Base-by-base conservation (phyloP, 2,797 vertebrate species). In the Paramormyrops hopkinsi region DNA sequence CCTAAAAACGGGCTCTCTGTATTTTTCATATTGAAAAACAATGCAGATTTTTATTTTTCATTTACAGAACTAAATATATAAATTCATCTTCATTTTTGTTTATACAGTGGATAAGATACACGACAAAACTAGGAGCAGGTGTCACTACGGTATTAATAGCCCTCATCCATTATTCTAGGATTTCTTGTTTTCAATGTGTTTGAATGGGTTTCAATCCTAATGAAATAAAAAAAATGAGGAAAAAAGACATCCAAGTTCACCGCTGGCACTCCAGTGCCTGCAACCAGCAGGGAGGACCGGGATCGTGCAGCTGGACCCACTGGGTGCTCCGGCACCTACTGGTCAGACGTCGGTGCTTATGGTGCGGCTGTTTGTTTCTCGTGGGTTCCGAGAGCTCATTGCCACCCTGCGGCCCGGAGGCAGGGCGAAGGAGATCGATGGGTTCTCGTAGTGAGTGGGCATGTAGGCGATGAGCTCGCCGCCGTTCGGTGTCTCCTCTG, bases 321-420 rank as follows among this genome's bases (percentile, higher is more conserved):
- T 2, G 4, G 82, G 12, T 69, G 44, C 79, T 51, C 82, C 17
- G 4, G 53, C 1, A 17, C 4, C 88, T 90, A 33, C 73, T 76
- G 92, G 90, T 97, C 94, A 99, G 94, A 99, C 98, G 14, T 98
- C 97, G 0, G 98, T 99, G 95, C 98, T 99, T 95, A 99, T 94
- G 94, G 98, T 97, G 91, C 96, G 96, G 22, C 96, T 96, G 94
- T 97, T 97, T 2, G 95, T 96, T 98, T 97, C 0, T 51, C 93
- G 95, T 79, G 95, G 92, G 4, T 95, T 92, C 91, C 93, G 90
- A 90, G 96, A 95, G 92, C 96, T 98, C 96, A 98, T 83, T 96
- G 97, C 92, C 94, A 95, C 94, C 94, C 95, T 92, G 88, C 96
- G 96, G 92, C 96, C 91, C 2, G 95, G 19, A 73, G 97, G 97